Base-by-base conservation (phyloP, 2,888 invertebrate species). In the Epistrophe grossulariae region DNA sequence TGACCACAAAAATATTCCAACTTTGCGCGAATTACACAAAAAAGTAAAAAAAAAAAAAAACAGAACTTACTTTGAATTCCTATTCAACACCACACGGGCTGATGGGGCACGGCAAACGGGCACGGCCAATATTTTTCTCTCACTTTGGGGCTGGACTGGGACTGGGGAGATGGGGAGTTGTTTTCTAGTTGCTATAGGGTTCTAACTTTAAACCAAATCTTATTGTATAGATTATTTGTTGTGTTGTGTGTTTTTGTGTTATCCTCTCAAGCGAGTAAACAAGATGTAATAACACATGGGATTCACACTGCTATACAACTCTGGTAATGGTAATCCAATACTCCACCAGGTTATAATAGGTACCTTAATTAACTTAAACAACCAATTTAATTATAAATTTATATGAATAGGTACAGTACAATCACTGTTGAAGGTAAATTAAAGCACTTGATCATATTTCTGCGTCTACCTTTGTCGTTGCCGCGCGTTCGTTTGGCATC, bases 311-410 rank as follows among this genome's bases (percentile, higher is more conserved):
- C 70, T 81, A 74, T 81, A 71, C 78, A 76, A 72, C 66, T 28
- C n/a, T 24, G 43, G 8, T 57, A 52, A 50, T 50, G 76, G 87
- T 87, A 87, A 87, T 87, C 78, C 79, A 82, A 87, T 87, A 83
- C 71, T 55, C 38, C 71, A 71, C 24, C 52, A 28, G 52, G 24
- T 1, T 35, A 35, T 31, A 83, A 79, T 79, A n/a, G n/a, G n/a
- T n/a, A 79, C 66, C 71, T 87, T 87, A 87, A 87, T 87, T 79
- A 82, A 79, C 79, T 87, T 28, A 48, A 79, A 77, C 74, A 76
- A 40, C 71, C 68, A 43, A 59, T 52, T 57, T 66, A 50, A 66
- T 68, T 62, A 24, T 24, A 48, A 2, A 2, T 48, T 52, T 64
- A 76, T 71, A 71, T 55, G 73, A 66, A 76, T 31, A n/a, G n/a